phyloP scores from a whole-genome alignment of 2,113 vertebrate species.

The Nothocercus julius region DNA sequence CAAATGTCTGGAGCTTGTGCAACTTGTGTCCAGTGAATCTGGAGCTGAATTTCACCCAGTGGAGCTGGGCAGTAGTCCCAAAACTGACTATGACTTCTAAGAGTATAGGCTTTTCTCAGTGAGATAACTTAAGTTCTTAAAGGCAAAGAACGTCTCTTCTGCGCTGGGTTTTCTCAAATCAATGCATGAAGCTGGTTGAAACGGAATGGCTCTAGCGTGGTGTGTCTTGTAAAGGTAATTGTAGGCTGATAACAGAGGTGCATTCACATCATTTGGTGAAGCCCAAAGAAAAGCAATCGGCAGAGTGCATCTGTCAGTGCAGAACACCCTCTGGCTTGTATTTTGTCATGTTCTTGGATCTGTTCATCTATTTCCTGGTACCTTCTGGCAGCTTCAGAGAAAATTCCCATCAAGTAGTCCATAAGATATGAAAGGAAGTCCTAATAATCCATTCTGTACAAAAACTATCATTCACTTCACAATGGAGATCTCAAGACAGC shows the following conservation, averaged over 20 bases:
- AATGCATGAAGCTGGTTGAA: neutral
- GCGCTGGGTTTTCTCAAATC: neutral
- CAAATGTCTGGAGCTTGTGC: neutral
- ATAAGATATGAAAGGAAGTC: neutral
- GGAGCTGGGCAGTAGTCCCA: neutral
- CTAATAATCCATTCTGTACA: neutral
- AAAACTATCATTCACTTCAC: neutral
- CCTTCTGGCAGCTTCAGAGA: neutral
- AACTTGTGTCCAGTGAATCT: neutral
- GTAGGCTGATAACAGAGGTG: neutral
- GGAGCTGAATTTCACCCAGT: neutral
- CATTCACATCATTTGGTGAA: accelerated
- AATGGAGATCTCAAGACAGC: neutral
- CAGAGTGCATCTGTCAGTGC: neutral
- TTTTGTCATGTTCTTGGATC: neutral
- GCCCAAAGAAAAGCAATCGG: neutral
- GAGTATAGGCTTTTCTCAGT: neutral
- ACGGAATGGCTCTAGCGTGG: neutral
- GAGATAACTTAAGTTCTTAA: neutral
- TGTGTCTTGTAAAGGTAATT: neutral
- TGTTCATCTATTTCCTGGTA: neutral
- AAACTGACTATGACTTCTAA: neutral
- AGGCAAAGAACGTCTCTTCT: neutral
- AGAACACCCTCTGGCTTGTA: neutral
- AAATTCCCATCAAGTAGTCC: neutral